A percentile compares a stretch with the other conserved stretches of the same genome.
These are phyloP conservation scores for Centropyge bicolor DNA, from an alignment of 2,797 vertebrate species.

Conservation along the genomic window DNA sequence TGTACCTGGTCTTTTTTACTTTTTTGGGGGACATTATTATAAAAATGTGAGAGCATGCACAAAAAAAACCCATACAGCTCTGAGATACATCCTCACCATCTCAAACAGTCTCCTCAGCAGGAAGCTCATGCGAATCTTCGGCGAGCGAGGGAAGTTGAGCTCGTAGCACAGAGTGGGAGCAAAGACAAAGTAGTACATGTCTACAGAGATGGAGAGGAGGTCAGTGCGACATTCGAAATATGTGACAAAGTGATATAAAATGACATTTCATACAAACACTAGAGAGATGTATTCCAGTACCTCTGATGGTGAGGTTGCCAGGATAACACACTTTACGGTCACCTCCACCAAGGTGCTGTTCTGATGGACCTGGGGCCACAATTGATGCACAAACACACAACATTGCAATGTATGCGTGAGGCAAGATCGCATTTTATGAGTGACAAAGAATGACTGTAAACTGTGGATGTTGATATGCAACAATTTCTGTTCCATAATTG, in stretches of 20 bases:
- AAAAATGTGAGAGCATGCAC: not conserved
- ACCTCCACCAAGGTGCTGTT: conserved; percentile 66
- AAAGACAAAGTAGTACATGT: conserved; percentile 92
- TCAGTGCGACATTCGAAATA: conserved; percentile 1
- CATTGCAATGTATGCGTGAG: not conserved
- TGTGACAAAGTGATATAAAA: not conserved
- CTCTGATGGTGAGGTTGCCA: conserved; percentile 89
- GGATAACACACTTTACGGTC: conserved; percentile 86
- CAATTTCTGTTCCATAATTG: not conserved
- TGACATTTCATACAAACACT: not conserved
- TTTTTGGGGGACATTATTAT: not conserved
- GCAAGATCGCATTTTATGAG: not conserved
- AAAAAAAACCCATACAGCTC: not conserved
- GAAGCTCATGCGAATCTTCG: conserved; percentile 89
- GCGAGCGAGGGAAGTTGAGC: conserved; percentile 93
- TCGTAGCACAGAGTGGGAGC: conserved; percentile 95
- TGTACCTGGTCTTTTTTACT: not conserved
- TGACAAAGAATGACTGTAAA: not conserved
- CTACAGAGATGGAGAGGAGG: conserved; percentile 69
- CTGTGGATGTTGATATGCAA: not conserved
- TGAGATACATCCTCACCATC: conserved; percentile 86
- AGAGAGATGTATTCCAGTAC: conserved; percentile 58
- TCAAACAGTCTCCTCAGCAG: conserved; percentile 90
- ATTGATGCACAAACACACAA: not conserved
- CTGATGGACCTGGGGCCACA: conserved; percentile 78